Evolutionary conservation across 2,888 invertebrate species (phyloP).

Genomic region (Meloe dianella): DNA sequence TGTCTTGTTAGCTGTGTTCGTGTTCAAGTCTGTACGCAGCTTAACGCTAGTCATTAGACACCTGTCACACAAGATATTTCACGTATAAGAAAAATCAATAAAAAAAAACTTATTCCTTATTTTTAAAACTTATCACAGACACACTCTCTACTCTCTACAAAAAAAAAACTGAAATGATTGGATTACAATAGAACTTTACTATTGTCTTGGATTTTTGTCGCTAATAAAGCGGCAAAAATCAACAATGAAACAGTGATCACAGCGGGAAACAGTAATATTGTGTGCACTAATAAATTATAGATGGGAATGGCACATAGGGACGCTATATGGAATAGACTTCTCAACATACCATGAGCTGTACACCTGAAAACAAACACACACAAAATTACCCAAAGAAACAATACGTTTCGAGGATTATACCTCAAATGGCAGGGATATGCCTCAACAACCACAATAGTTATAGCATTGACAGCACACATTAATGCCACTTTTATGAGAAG

Average conservation of each 20-base stretch:
- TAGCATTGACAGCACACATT: conserved; percentile 61
- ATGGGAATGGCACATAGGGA: conserved; percentile 62
- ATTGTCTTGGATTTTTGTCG: conserved; percentile 57
- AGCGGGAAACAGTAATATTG: conserved; percentile 54
- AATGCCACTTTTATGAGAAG: conserved; percentile 60
- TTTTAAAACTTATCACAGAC: conserved; percentile 37
- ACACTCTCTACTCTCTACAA: conserved; percentile 29
- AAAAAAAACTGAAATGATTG: conserved; percentile 10
- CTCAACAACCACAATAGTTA: conserved; percentile 63
- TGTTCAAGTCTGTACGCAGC: too few species aligned
- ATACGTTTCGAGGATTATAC: conserved; percentile 49
- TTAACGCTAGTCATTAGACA: too few species aligned
- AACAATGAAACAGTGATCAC: conserved; percentile 52
- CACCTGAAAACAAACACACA: conserved; percentile 56
- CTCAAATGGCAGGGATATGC: conserved; percentile 67
- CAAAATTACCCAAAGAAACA: conserved; percentile 12
- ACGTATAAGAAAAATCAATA: conserved; percentile 7
- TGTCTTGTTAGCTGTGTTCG: too few species aligned
- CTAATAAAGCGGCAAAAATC: conserved; percentile 52
- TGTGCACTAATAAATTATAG: conserved; percentile 54
- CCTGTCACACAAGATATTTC: too few species aligned
- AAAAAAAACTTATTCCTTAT: neutral
- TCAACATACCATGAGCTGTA: conserved; percentile 64
- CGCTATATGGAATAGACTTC: conserved; percentile 62
- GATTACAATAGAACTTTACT: conserved; percentile 56